phyloP scores from a whole-genome alignment of 2,113 vertebrate species.

The Castor canadensis region DNA sequence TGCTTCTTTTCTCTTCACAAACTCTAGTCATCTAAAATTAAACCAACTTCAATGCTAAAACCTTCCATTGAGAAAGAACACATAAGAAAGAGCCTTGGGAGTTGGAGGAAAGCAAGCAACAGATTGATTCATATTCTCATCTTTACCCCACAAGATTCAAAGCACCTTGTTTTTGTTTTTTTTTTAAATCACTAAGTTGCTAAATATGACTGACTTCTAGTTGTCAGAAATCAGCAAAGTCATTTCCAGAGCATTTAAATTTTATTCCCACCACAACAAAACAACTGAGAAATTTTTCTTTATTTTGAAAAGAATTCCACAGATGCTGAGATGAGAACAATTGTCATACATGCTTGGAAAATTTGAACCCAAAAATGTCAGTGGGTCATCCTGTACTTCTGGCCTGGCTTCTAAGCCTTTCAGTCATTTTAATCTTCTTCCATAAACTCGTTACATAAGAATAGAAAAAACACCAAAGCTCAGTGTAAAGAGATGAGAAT shows the following conservation, averaged over 20 bases:
- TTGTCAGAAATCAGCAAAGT: background rate
- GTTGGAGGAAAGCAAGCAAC: background rate
- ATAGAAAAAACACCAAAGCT: background rate
- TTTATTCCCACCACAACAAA: background rate
- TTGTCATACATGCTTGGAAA: background rate
- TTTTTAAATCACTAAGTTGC: background rate
- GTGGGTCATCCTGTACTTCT: background rate
- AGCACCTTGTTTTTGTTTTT: background rate
- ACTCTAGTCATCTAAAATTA: background rate
- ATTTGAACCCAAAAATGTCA: background rate
- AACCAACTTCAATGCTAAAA: background rate
- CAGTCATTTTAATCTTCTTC: background rate
- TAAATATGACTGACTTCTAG: background rate
- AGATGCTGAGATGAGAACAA: background rate
- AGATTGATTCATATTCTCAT: background rate
- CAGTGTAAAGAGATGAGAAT: background rate
- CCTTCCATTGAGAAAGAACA: background rate
- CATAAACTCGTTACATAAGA: background rate
- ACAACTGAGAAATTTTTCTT: background rate
- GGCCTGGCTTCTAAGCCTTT: background rate
- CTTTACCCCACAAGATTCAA: background rate
- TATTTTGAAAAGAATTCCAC: conserved; percentile 33
- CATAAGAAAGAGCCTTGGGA: background rate
- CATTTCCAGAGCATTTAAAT: conserved; percentile 17
- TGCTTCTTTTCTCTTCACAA: background rate